Evolutionary conservation across 1,140 invertebrate species (phyloP).

Genomic region (Ips nitidus): DNA sequence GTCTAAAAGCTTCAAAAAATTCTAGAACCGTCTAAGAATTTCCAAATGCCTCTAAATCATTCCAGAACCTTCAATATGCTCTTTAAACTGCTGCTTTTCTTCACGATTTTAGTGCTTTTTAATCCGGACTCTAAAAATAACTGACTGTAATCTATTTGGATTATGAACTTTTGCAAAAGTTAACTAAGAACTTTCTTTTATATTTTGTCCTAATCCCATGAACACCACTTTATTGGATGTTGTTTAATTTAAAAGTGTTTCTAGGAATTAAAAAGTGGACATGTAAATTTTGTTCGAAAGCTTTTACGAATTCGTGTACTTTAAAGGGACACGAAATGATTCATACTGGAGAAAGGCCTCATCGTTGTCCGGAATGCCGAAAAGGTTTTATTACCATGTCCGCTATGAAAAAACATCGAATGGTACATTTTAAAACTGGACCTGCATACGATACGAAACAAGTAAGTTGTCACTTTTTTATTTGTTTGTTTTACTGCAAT

Average conservation of each 20-base stretch:
- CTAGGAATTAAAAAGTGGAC: slow-evolving; percentile 61
- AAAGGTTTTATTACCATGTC: slow-evolving; percentile 41
- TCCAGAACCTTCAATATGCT: no score
- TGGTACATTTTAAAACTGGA: slow-evolving; percentile 8
- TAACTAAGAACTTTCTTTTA: no score
- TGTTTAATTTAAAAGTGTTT: slow-evolving; percentile 76
- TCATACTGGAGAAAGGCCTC: slow-evolving; percentile 60
- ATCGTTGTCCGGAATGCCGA: slow-evolving; percentile 61
- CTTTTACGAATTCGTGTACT: slow-evolving; percentile 60
- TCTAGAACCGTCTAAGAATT: no score
- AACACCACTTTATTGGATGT: slow-evolving; percentile 45
- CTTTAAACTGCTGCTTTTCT: no score
- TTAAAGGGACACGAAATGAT: slow-evolving; percentile 75
- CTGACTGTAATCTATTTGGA: no score
- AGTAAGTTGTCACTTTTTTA: neutral
- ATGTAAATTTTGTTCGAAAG: slow-evolving; percentile 61
- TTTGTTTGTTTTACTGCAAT: neutral
- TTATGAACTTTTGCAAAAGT: no score
- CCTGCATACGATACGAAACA: neutral
- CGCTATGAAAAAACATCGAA: slow-evolving; percentile 40
- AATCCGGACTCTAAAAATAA: no score
- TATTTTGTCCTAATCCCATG: no score
- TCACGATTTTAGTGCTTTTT: no score
- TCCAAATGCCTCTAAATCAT: no score
- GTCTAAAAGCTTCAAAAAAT: no score